Evolutionary conservation across 1,140 invertebrate genomes (phyloP).

Genomic region (Drosophila erecta): DNA sequence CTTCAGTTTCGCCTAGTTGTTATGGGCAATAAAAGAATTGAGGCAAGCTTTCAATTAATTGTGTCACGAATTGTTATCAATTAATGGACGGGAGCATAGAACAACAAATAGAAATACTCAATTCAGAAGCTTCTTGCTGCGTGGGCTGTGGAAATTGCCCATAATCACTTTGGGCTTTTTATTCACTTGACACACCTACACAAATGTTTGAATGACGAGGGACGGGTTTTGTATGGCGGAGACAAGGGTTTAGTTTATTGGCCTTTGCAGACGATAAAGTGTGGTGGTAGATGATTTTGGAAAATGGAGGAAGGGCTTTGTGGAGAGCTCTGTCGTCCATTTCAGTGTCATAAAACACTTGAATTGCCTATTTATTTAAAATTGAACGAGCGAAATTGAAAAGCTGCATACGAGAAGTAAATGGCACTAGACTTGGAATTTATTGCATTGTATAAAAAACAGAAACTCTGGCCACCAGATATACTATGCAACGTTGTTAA

Average conservation of each 20-base stretch:
- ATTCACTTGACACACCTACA: slow-evolving; percentile 74
- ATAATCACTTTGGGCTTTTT: slow-evolving; percentile 67
- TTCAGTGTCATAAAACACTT: slow-evolving; percentile 16
- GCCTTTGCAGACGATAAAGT: slow-evolving; percentile 29
- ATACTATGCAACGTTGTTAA: not conserved
- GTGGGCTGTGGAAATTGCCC: slow-evolving; percentile 59
- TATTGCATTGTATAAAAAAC: not conserved
- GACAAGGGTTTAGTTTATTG: slow-evolving; percentile 55
- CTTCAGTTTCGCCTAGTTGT: slow-evolving; percentile 31
- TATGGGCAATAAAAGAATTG: slow-evolving; percentile 46
- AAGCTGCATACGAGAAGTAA: not conserved
- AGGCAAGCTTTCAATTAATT: slow-evolving; percentile 61
- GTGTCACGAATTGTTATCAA: slow-evolving; percentile 77
- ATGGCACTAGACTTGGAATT: slow-evolving; percentile 2
- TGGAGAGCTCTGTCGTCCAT: not conserved
- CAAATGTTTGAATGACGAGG: slow-evolving; percentile 16
- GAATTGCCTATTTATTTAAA: slow-evolving; percentile 12
- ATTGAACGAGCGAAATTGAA: not conserved
- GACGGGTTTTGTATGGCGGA: slow-evolving; percentile 5
- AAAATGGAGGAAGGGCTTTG: not conserved
- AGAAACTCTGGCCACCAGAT: not conserved
- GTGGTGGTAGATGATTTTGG: slow-evolving; percentile 12
- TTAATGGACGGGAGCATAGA: slow-evolving; percentile 50
- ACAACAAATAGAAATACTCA: slow-evolving; percentile 13
- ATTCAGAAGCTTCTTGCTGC: slow-evolving; percentile 25